A percentile compares a stretch with the other conserved stretches of the same genome.
These are phyloP conservation scores for Euplexia lucipara DNA, from an alignment of 2,888 invertebrate genomes.

Conservation along the genomic window DNA sequence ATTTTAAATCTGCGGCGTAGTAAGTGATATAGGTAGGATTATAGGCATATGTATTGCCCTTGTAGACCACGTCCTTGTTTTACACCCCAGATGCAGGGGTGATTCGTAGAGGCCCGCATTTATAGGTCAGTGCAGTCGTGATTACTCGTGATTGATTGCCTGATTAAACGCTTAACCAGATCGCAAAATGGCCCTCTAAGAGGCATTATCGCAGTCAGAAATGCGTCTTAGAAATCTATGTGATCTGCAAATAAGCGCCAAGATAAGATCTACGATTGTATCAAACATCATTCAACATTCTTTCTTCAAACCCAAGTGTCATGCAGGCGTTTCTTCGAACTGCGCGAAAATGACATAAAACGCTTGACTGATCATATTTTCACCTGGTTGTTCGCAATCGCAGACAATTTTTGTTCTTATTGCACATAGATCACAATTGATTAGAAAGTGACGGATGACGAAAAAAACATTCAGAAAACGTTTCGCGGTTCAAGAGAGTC, in stretches of 20 bases:
- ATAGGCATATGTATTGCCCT: constrained; percentile 7
- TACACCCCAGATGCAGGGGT: constrained; percentile 36
- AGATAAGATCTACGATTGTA: neutral
- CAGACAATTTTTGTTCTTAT: constrained; percentile 53
- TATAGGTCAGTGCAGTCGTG: constrained; percentile 40
- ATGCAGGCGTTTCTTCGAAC: constrained; percentile 32
- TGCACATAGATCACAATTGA: constrained; percentile 64
- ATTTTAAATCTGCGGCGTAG: constrained; percentile 1
- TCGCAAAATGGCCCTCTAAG: constrained; percentile 11
- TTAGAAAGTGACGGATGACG: constrained; percentile 62
- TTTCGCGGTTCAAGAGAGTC: constrained; percentile 40
- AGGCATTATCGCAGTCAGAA: neutral
- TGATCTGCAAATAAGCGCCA: neutral
- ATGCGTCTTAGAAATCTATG: neutral
- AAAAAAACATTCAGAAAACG: constrained; percentile 58
- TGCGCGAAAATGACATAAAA: constrained; percentile 47
- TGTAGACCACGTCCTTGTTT: constrained; percentile 19
- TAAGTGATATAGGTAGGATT: neutral
- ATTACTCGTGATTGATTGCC: constrained; percentile 33
- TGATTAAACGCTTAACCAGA: constrained; percentile 20
- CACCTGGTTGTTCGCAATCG: constrained; percentile 47
- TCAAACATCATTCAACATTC: constrained; percentile 3
- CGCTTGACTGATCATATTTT: constrained; percentile 60
- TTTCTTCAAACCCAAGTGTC: neutral
- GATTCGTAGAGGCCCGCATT: constrained; percentile 32